Base-by-base conservation (phyloP, 2,888 invertebrate species). In the Galeopsomyia nigrocyanea region DNA sequence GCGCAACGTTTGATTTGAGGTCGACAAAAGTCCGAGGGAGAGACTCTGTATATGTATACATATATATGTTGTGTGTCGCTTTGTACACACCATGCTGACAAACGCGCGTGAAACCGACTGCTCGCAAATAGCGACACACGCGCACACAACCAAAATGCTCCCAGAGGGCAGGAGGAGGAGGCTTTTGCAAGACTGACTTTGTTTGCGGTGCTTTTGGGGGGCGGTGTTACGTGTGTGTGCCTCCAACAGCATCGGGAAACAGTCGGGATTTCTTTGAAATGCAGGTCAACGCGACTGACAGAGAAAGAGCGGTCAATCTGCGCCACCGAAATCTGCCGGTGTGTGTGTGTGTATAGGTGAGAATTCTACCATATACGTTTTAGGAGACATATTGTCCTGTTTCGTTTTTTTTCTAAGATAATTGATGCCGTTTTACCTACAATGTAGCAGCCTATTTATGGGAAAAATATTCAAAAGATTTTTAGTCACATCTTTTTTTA, bases 121-220 rank as follows among this genome's bases (percentile, higher is more conserved):
- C 65, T 60, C 49, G 63, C 62, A 63, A 72, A 68, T 63, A 68
- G 53, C 61, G 56, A 39, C 39, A 39, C 39, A 39, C 31, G 7
- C 31, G 7, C 31, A 31, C 39, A 39, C 39, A 39, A 7, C 1
- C 39, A 39, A 7, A 39, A 39, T 39, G 7, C 10, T 39, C 13
- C 13, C 39, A 39, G 39, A 10, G 39, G 39, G 26, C 26, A 26
- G 26, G n/a, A n/a, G n/a, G n/a, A 50, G n/a, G 21, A 14, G n/a
- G 62, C 69, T 63, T 71, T 67, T 60, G 60, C 56, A 46, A 17
- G 19, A 39, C 49, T 21, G 55, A 64, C 65, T 62, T 69, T 69
- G 66, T 69, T 73, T 62, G 61, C 62, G 64, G 21, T 47, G 46
- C 68, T 68, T 62, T 68, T 61, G 17, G 46, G 61, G n/a, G 22